phyloP scores from a whole-genome alignment of 1,140 invertebrate species.

The fruit fly (Drosophila melanogaster) region DNA sequence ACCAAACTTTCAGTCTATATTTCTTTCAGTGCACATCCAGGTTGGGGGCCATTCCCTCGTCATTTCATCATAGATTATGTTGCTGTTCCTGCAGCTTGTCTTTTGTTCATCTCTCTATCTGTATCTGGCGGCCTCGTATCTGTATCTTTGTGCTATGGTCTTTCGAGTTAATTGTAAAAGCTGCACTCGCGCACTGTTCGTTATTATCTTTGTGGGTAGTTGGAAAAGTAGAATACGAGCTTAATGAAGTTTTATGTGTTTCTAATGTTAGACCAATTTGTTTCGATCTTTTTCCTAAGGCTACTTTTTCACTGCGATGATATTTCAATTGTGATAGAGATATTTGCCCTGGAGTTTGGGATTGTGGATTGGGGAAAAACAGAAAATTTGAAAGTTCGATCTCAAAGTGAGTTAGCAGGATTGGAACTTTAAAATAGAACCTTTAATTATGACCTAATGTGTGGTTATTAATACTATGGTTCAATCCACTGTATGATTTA shows the following conservation, averaged over 20 bases:
- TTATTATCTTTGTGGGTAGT: conserved; percentile 20
- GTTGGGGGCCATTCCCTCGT: conserved; percentile 47
- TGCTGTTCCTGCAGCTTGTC: conserved; percentile 29
- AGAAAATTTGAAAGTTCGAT: conserved; percentile 13
- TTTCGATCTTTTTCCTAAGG: conserved; percentile 17
- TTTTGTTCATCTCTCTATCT: conserved; percentile 58
- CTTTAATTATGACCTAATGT: neutral
- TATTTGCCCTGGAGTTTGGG: conserved; percentile 14
- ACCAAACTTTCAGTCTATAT: neutral
- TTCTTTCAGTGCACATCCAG: conserved; percentile 14
- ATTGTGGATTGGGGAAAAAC: neutral
- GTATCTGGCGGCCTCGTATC: conserved; percentile 54
- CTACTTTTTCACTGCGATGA: conserved; percentile 44
- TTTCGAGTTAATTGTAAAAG: conserved; percentile 72
- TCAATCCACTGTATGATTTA: too few species aligned
- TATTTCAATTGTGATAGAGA: conserved; percentile 66
- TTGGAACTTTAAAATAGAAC: too few species aligned
- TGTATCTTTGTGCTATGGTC: conserved; percentile 45
- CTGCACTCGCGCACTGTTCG: conserved; percentile 48
- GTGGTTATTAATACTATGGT: neutral
- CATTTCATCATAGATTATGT: conserved; percentile 45
- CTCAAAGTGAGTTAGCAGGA: neutral
- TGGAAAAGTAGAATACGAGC: conserved; percentile 44
- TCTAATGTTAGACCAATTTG: conserved; percentile 76
- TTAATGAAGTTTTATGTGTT: conserved; percentile 80